These are phyloP conservation scores for Origma solitaria DNA, from an alignment of 2,113 vertebrate species.

Conservation along the genomic window DNA sequence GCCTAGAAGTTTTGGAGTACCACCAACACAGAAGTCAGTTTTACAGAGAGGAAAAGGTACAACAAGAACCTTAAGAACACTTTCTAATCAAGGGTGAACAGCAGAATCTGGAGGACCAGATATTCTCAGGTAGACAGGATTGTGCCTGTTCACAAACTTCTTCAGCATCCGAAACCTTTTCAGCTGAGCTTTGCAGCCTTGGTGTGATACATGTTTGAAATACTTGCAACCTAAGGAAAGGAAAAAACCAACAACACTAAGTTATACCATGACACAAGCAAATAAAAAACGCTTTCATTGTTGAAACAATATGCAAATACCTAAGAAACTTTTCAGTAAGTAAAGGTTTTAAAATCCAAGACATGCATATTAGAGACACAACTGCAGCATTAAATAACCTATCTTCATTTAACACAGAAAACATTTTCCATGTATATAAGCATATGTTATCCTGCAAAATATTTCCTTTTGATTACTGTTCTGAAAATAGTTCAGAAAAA, in stretches of 20 bases:
- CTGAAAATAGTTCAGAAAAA: neutral
- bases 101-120: neutral
- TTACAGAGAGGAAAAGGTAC: neutral
- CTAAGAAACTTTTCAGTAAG: neutral
- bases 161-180: conserved; percentile 66
- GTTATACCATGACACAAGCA: neutral
- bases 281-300: neutral
- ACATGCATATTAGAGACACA: neutral
- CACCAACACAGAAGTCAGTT: neutral
- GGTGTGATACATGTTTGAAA: conserved; percentile 65
- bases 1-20: neutral
- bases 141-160: conserved; percentile 69
- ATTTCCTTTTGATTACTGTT: neutral
- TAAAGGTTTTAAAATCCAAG: neutral
- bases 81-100: neutral
- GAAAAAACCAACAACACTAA: neutral
- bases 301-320: neutral
- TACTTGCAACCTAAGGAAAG: conserved; percentile 68
- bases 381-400: neutral
- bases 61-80: neutral
- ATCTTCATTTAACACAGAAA: neutral
- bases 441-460: neutral
- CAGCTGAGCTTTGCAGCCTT: conserved; percentile 53
- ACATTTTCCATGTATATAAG: neutral
- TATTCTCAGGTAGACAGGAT: neutral